These are phyloP conservation scores for Opisthograptis luteolata DNA, from an alignment of 2,888 invertebrate species.

Conservation along the genomic window DNA sequence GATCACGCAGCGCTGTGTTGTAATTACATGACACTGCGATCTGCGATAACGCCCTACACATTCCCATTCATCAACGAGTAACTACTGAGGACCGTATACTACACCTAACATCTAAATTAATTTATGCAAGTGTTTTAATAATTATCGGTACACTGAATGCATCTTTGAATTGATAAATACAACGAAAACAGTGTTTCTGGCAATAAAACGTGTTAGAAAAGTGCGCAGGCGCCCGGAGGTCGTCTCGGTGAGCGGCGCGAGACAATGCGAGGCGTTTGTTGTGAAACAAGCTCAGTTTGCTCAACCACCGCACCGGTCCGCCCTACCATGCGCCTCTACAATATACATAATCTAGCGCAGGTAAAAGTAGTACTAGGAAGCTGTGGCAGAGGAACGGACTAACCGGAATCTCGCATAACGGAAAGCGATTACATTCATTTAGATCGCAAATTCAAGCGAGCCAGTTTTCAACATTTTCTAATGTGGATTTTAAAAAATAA, in stretches of 20 bases:
- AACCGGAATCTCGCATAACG: conserved; percentile 32
- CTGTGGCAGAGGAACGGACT: conserved; percentile 32
- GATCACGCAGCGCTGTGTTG: conserved; percentile 52
- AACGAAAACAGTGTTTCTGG: conserved; percentile 24
- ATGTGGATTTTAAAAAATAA: conserved; percentile 7
- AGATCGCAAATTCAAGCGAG: conserved; percentile 10
- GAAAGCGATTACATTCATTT: conserved; percentile 20
- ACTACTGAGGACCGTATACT: conserved; percentile 1
- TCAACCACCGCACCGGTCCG: conserved; percentile 58
- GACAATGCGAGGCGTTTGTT: conserved; percentile 81
- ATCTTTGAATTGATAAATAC: conserved; percentile 29
- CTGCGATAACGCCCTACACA: conserved; percentile 10
- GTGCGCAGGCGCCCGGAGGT: conserved; percentile 62
- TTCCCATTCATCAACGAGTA: conserved; percentile 8
- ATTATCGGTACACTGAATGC: conserved; percentile 26
- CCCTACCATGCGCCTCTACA: conserved; percentile 55
- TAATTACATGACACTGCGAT: conserved; percentile 55
- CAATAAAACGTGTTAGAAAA: conserved; percentile 65
- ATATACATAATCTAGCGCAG: conserved; percentile 49
- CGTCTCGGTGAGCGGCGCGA: conserved; percentile 81
- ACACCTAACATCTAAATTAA: conserved; percentile 24
- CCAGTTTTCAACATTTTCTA: conserved; percentile 11
- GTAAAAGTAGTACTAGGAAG: conserved; percentile 44
- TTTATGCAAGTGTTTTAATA: conserved; percentile 32
- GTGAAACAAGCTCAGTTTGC: conserved; percentile 78